Evolutionary conservation across 2,797 vertebrate genomes (phyloP), one percentile per base, ranked within the genome.

Genomic region (Semotilus atromaculatus): DNA sequence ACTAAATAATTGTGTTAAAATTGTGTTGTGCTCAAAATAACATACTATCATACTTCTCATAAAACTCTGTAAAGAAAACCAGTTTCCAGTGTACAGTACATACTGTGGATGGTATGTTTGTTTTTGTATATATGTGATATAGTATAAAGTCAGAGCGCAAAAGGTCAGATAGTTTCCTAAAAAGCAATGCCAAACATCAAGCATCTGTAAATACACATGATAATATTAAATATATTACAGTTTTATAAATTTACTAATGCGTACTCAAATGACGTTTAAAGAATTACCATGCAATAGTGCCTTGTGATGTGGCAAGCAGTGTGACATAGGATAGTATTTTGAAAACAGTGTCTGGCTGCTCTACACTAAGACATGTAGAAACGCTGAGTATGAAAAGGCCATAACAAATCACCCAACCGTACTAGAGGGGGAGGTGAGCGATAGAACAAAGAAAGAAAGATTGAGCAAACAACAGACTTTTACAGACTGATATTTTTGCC

Each of bases 361-460:
- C 29, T 79, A 82, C 83, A 16, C 18, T 40, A 68, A 82, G 64
- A 81, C 48, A 77, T 38, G 34, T n/a, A 31, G 58, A 84, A 68
- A 38, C 48, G 60, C 76, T 66, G 70, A 72, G 68, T 48, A 40
- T 80, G 55, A 53, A 88, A 78, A 86, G 55, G 19, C 72, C 58
- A 78, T 81, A 85, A 89, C 77, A 85, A 85, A 86, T 81, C 72
- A 86, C 43, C 72, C 83, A 86, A 68, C 88, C 77, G 55, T 81
- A 68, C 81, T 29, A 87, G 43, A 82, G 51, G 29, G 71, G n/a
- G 34, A 73, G 67, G 60, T 66, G 36, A 81, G 48, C 62, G 43
- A 31, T 13, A 82, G 29, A 74, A 84, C 66, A 55, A 7, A 48
- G 14, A 74, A 43, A 58, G 19, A 75, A 53, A 4, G 14, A 38